These are phyloP conservation scores for Triplophysa bombifrons DNA, from an alignment of 2,797 vertebrate species.

Conservation along the genomic window DNA sequence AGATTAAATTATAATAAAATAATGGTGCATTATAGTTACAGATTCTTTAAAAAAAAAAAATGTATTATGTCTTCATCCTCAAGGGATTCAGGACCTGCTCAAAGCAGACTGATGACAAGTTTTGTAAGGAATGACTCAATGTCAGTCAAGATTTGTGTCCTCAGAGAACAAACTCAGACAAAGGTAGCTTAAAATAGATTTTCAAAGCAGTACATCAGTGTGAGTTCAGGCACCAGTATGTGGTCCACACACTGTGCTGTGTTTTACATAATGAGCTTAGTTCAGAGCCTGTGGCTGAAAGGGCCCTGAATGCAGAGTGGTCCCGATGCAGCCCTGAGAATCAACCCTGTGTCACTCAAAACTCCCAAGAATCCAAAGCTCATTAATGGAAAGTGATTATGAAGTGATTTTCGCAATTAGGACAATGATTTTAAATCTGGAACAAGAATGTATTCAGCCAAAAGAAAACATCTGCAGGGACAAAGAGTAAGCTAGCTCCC, in stretches of 20 bases:
- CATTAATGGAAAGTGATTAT: conserved; percentile 40
- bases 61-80: neutral
- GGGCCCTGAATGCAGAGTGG: conserved; percentile 44
- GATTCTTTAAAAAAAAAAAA: no score
- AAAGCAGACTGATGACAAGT: conserved; percentile 5
- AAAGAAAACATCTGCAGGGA: conserved; percentile 33
- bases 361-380: conserved; percentile 34
- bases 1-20: neutral
- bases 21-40: neutral
- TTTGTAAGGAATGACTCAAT: conserved; percentile 41
- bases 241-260: conserved; percentile 45
- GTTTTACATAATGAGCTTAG: conserved; percentile 59
- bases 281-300: conserved; percentile 41
- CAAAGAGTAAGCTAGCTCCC: conserved; percentile 14
- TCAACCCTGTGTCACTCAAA: conserved; percentile 44
- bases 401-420: conserved; percentile 28
- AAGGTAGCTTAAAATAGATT: conserved; percentile 51
- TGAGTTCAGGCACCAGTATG: conserved; percentile 48
- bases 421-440: conserved; percentile 22
- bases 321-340: conserved; percentile 31
- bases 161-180: conserved; percentile 49
- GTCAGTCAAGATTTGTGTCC: conserved; percentile 52
- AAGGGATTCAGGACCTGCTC: conserved; percentile 11
- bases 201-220: conserved; percentile 52
- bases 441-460: conserved; percentile 25